Conservation (phyloP, 2,113 vertebrate species). For the Riparia riparia region DNA sequence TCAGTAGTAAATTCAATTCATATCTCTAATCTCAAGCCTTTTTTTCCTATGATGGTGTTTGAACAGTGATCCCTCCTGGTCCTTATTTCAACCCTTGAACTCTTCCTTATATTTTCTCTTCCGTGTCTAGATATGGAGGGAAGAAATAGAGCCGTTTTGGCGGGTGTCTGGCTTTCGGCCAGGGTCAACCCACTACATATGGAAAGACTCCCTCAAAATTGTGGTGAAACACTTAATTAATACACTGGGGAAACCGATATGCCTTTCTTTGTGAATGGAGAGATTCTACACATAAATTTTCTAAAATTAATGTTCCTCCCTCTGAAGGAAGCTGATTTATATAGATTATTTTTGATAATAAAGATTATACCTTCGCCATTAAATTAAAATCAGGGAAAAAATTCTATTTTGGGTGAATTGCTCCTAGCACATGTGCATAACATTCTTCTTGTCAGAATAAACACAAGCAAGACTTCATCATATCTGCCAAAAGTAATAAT, state of each 20-base stretch:
- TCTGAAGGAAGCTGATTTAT: not conserved
- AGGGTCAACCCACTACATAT: not conserved
- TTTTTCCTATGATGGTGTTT: not conserved
- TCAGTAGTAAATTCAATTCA: not conserved
- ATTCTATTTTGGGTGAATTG: not conserved
- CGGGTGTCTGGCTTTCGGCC: not conserved
- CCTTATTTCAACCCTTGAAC: not conserved
- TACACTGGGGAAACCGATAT: not conserved
- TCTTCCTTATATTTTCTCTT: rapidly evolving
- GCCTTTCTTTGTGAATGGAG: not conserved
- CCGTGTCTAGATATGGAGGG: not conserved
- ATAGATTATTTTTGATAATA: not conserved
- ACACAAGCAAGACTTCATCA: not conserved
- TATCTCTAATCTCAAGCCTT: not conserved
- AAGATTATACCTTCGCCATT: not conserved
- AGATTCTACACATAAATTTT: not conserved
- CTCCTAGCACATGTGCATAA: not conserved
- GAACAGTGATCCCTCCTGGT: not conserved
- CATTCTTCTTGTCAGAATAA: not conserved
- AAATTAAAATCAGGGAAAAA: not conserved
- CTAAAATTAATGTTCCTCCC: not conserved
- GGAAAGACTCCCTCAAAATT: not conserved
- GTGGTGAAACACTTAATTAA: not conserved
- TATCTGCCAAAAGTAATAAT: not conserved
- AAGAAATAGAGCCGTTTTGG: not conserved